These are phyloP conservation scores for Megathymus violae DNA, from an alignment of 1,140 invertebrate genomes.

Conservation along the genomic window DNA sequence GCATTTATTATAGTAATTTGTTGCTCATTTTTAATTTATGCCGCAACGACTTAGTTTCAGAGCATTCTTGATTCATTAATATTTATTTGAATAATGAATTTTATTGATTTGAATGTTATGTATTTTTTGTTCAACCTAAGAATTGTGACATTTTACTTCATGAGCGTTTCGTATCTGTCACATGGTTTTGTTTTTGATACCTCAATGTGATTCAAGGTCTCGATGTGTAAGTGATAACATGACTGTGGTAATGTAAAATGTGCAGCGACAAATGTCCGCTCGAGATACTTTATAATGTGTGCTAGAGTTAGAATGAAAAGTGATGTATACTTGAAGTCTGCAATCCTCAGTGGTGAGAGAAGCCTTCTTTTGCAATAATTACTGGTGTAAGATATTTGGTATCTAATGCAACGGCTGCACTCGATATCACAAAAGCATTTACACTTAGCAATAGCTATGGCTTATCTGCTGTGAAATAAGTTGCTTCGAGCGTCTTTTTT, in stretches of 20 bases:
- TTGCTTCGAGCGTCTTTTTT: neutral
- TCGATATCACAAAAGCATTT: too few relatives aligned
- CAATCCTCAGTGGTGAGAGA: too few relatives aligned
- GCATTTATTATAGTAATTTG: constrained; percentile 16
- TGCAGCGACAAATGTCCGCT: too few relatives aligned
- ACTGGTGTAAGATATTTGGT: too few relatives aligned
- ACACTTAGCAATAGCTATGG: neutral
- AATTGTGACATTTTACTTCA: neutral
- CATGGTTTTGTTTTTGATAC: neutral
- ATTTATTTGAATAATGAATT: neutral
- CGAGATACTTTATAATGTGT: too few relatives aligned
- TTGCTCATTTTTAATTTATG: neutral
- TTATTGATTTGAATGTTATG: neutral
- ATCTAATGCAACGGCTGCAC: too few relatives aligned
- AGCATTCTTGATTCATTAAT: too few relatives aligned
- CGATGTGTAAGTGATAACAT: neutral
- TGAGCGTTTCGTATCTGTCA: neutral
- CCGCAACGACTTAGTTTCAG: too few relatives aligned
- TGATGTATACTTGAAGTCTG: too few relatives aligned
- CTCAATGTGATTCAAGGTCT: constrained; percentile 12
- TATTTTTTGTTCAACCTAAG: neutral
- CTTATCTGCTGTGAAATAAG: neutral
- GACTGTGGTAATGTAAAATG: too few relatives aligned
- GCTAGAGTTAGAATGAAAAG: too few relatives aligned
- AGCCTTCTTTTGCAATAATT: too few relatives aligned